These are phyloP conservation scores for Nasonia oneida DNA, from an alignment of 2,888 invertebrate genomes.

Conservation along the genomic window DNA sequence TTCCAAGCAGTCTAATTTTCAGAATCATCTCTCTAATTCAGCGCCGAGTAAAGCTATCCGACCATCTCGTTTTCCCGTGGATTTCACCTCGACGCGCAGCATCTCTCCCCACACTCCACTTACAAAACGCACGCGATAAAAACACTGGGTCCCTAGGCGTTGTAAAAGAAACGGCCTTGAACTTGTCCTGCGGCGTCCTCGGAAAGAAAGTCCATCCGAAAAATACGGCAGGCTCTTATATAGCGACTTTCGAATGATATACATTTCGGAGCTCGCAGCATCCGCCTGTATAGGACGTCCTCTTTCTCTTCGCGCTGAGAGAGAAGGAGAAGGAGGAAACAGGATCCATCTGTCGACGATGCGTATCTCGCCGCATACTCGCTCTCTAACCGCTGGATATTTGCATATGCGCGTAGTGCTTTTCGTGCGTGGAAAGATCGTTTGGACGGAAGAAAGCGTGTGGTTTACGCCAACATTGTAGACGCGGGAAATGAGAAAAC, in stretches of 20 bases:
- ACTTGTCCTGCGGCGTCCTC: constrained; percentile 19
- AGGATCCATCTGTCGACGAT: constrained; percentile 3
- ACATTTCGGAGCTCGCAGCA: neutral
- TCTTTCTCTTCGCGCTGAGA: neutral
- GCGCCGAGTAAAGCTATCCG: neutral
- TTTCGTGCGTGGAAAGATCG: neutral
- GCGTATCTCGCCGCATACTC: neutral
- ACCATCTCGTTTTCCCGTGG: neutral
- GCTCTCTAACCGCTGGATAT: neutral
- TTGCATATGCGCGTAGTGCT: neutral
- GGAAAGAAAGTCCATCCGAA: constrained; percentile 11
- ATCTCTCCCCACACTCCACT: neutral
- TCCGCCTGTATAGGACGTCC: neutral
- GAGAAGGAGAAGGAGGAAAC: neutral
- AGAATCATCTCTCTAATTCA: neutral
- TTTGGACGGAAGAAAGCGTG: neutral
- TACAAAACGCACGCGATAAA: neutral
- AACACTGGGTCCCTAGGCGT: neutral
- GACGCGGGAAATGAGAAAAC: neutral
- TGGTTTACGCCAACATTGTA: neutral
- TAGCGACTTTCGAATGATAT: constrained; percentile 3
- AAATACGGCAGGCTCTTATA: neutral
- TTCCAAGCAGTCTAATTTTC: neutral
- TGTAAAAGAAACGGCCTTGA: constrained; percentile 50
- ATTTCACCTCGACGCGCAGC: neutral